Percentiles rank a stretch among this genome's conserved stretches.
These are phyloP conservation scores for Stigmatopora nigra DNA, from an alignment of 2,113 vertebrate genomes.

Conservation along the genomic window DNA sequence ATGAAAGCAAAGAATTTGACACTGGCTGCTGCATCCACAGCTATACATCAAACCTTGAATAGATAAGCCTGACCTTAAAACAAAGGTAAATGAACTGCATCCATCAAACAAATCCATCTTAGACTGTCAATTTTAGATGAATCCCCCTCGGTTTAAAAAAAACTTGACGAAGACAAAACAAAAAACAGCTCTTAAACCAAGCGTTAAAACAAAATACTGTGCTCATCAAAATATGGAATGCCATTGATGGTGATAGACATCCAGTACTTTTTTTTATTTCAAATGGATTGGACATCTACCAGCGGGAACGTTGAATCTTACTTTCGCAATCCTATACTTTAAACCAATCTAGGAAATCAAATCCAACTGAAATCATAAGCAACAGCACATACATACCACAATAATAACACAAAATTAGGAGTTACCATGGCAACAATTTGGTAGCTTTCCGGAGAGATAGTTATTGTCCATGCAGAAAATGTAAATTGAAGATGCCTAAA, in stretches of 20 bases:
- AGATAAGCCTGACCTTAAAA: conserved; percentile 26
- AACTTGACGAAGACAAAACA: no score
- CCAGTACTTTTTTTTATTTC: no score
- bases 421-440: neutral
- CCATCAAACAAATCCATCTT: neutral
- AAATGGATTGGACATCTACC: no score
- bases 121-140: neutral
- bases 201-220: neutral
- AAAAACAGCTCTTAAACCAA: neutral
- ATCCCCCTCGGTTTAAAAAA: no score
- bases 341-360: neutral
- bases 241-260: no score
- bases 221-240: no score
- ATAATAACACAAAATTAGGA: neutral
- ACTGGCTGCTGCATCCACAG: conserved; percentile 1
- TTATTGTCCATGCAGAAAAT: neutral
- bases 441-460: neutral
- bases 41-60: conserved; percentile 24
- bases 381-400: neutral
- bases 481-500: neutral
- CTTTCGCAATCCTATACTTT: no score
- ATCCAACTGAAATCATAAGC: neutral
- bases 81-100: conserved; percentile 3
- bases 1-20: conserved; percentile 22
- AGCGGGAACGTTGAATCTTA: no score